Base-by-base conservation (phyloP, 2,797 vertebrate species). In the Oreonectes daqikongensis region DNA sequence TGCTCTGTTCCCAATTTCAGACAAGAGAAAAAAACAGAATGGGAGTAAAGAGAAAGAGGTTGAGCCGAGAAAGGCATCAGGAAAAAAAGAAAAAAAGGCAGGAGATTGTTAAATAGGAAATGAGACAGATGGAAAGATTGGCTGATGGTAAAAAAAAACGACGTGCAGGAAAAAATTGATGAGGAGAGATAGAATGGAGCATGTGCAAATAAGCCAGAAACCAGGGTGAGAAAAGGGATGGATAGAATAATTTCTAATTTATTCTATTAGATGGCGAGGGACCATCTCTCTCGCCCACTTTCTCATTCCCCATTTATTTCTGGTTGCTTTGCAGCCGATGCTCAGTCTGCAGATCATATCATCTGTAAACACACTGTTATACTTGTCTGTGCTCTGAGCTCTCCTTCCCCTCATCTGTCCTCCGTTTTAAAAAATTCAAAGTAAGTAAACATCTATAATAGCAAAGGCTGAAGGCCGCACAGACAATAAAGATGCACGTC, bases 1-100 rank as follows among this genome's bases (percentile, higher is more conserved):
- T 91, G 87, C 84, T 90, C 89, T 86, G 79, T 86, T 88, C 89
- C 87, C 90, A 89, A 91, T 91, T 92, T 92, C 88, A 92, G 90
- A 93, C 90, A 89, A 81, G 81, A 82, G 78, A 50, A 71, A 69
- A n/a, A 71, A 79, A 64, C 48, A 68, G 79, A 66, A 79, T 67
- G 40, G 59, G 55, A 50, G 80, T 70, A 81, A 82, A 70, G 81
- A 69, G 71, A 78, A 78, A 69, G 78, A 72, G 68, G 44, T 73
- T 70, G 55, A 76, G 82, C 72, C 57, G 60, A 63, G 60, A 66
- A 69, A 46, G 38, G 64, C 66, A 60, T 57, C 55, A 32, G 38
- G n/a, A 81, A 30, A 20, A 72, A 52, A 5, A 52, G 14, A 61
- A 28, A 78, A 38, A n/a, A 71, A 76, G 78, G 59, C 46, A 61